Base-by-base conservation (phyloP, 2,113 vertebrate species). In the Notechis scutatus region DNA sequence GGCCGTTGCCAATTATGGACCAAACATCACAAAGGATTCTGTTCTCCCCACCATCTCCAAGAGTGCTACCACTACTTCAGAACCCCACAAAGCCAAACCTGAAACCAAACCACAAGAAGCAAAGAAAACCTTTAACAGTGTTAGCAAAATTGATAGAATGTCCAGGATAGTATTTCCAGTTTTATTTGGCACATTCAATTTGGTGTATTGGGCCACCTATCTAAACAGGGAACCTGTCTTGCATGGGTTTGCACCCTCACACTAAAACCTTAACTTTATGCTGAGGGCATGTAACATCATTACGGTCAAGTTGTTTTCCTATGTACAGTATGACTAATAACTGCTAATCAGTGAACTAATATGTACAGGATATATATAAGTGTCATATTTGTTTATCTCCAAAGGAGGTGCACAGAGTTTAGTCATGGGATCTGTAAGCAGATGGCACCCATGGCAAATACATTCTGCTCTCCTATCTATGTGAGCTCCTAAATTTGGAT, bases 81-180 rank as follows among this genome's bases (percentile, higher is more conserved):
- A 99, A 87, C 97, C 98, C 56, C 98, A 98, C 97, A 99, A 99
- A 96, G 96, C 98, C 96, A 99, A 98, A 96, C 98, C 98, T 0
- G 98, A 99, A 39, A 98, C 98, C 0, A 99, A 99, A 96, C 98
- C 97, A 39, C 98, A 97, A 0, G 99, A 99, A 91, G 98, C 97
- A 95, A 99, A 99, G 98, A 99, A 99, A 98, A 99, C 99, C 18
- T 99, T 99, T 97, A 99, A 99, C 98, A 99, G 99, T 18, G 99
- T 99, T 90, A 99, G 99, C 98, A 99, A 99, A 98, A 99, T 99
- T 93, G 99, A 99, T 98, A 98, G 99, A 97, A 99, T 99, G 98
- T 99, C 99, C 95, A 98, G 99, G 97, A 98, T 99, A 98, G 98
- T 99, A 95, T 99, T 99, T 96, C 99, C 99, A 5, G 98, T 99